These are phyloP conservation scores for Akabosia matsudoensis DNA, from an alignment of 1,140 invertebrate genomes.

Conservation along the genomic window DNA sequence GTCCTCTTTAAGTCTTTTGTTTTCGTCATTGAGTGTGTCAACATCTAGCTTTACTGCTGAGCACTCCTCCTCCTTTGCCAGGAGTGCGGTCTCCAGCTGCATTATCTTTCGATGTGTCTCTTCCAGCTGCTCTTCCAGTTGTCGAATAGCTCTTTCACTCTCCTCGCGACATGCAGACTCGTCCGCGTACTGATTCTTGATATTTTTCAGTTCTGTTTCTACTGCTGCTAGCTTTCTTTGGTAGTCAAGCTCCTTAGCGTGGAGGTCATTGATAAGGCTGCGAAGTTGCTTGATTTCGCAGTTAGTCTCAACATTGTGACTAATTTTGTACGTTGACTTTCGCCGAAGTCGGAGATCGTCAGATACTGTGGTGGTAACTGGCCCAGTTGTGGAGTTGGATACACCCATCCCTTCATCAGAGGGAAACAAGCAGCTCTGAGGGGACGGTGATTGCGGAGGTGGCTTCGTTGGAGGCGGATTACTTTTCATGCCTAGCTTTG, in stretches of 20 bases:
- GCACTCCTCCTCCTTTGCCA: constrained; percentile 48
- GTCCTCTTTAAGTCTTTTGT: constrained; percentile 48
- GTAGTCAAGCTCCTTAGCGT: constrained; percentile 47
- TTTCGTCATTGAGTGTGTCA: constrained; percentile 50
- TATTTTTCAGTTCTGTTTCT: constrained; percentile 46
- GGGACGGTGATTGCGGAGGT: not conserved
- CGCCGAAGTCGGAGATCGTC: constrained; percentile 39
- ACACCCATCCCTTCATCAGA: constrained; percentile 17
- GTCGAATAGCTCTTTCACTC: constrained; percentile 38
- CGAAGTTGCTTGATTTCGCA: constrained; percentile 43
- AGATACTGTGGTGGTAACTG: not conserved
- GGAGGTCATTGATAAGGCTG: constrained; percentile 45
- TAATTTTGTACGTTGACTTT: constrained; percentile 47
- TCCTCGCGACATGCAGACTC: constrained; percentile 40
- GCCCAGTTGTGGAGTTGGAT: not conserved
- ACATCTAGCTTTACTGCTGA: constrained; percentile 49
- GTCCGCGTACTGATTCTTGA: constrained; percentile 38
- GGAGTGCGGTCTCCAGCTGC: constrained; percentile 45
- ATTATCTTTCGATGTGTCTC: constrained; percentile 40
- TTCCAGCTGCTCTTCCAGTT: constrained; percentile 47
- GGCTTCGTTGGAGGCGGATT: not conserved
- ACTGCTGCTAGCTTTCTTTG: constrained; percentile 41
- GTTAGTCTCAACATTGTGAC: constrained; percentile 40
- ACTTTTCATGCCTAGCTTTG: not conserved
- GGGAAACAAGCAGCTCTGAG: not conserved